Evolutionary conservation across 2,113 vertebrate genomes (phyloP), one percentile per base, ranked within the genome.

Genomic region (Psammodynastes pulverulentus): DNA sequence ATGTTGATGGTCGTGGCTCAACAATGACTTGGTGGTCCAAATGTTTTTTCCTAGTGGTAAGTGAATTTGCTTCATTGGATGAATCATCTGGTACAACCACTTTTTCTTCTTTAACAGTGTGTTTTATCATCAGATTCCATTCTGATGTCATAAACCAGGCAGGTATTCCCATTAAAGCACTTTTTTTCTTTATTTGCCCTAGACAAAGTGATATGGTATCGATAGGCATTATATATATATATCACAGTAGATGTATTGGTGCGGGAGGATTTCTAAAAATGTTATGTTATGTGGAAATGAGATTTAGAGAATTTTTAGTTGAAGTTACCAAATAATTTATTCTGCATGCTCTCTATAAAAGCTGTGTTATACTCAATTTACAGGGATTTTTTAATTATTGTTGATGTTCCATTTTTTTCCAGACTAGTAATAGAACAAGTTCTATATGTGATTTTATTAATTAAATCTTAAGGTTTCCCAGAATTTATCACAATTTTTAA

Each of bases 91-190:
- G 21, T 45, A 62, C 48, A 90, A 48, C 39, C 34, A 89, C 26
- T 19, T 58, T 86, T 79, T 13, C 53, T 86, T 67, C 56, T 89
- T 67, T 58, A 87, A 90, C 58, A 49, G 90, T 21, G 15, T 62
- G 58, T 46, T 56, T 85, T 84, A 92, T 89, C 72, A 56, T 29
- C n/a, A 58, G 84, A 52, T 46, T 72, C 89, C 58, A 21, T 54
- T 53, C 19, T 93, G 89, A 90, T 86, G 85, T 91, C 91, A 91
- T 43, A 91, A 91, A 91, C 46, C 85, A 87, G 46, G 5, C 53
- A 87, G n/a, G 51, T 58, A 67, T 87, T 53, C 23, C 51, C 86
- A 52, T 91, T 24, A 34, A 91, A 56, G 54, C 46, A 39, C 87
- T 39, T 56, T 45, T 43, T 45, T 43, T 87, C 56, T 86, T 91